phyloP scores from a whole-genome alignment of 1,140 invertebrate species.

The Calliphora vicina region DNA sequence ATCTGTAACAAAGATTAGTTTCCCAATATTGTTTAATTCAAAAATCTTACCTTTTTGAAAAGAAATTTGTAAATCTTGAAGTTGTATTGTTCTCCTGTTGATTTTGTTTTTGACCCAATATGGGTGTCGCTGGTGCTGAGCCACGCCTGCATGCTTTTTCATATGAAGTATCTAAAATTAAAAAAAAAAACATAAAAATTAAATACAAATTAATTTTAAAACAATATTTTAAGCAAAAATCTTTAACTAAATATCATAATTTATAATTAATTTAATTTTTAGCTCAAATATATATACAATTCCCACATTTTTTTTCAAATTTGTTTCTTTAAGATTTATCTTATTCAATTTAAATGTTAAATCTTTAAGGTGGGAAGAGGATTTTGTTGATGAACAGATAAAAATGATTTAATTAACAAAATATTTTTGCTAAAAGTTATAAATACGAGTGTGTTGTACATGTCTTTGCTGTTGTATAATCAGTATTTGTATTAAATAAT shows the following conservation, averaged over 20 bases:
- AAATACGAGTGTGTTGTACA: too few species aligned
- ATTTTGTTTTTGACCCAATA: conserved; percentile 69
- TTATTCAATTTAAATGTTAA: too few species aligned
- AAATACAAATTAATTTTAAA: conserved; percentile 12
- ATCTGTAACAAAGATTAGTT: too few species aligned
- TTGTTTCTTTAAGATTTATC: too few species aligned
- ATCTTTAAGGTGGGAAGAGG: conserved; percentile 53
- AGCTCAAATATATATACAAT: neutral
- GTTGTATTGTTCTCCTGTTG: conserved; percentile 60
- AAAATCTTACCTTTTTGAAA: conserved; percentile 75
- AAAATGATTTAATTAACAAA: neutral
- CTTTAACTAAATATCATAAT: too few species aligned
- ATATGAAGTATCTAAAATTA: conserved; percentile 84
- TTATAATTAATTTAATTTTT: too few species aligned
- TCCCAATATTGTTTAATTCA: too few species aligned
- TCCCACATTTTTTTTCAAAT: neutral
- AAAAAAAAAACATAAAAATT: conserved; percentile 43
- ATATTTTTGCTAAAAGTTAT: neutral
- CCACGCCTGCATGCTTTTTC: conserved; percentile 88
- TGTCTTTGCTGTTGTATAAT: neutral
- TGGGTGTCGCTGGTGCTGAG: conserved; percentile 82
- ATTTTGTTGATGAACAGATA: conserved; percentile 40
- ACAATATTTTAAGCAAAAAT: too few species aligned
- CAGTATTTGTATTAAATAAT: neutral
- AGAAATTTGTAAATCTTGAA: conserved; percentile 85